Evolutionary conservation across 2,888 invertebrate species (phyloP).

Genomic region (Syrphus vitripennis): DNA sequence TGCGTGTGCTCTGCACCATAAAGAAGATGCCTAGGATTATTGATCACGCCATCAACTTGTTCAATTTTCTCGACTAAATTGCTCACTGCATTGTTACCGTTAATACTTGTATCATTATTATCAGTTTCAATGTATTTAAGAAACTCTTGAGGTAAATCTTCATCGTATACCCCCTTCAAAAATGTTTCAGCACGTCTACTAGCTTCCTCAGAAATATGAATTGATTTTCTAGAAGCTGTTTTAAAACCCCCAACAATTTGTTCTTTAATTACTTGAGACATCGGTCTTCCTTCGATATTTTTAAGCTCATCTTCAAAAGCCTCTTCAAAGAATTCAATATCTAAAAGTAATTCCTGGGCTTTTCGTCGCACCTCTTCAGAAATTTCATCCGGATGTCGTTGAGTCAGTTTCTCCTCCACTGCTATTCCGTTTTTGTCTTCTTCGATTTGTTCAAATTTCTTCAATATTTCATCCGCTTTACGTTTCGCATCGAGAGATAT

Average conservation of each 20-base stretch:
- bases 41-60: not conserved
- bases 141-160: slow-evolving; percentile 32
- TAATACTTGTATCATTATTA: not conserved
- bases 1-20: not conserved
- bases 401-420: not conserved
- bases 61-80: not conserved
- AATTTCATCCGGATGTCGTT: not conserved
- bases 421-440: slow-evolving; percentile 9
- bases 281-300: not conserved
- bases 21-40: not conserved
- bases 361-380: slow-evolving; percentile 19
- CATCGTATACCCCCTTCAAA: not conserved
- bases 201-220: slow-evolving; percentile 71
- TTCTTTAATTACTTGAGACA: not conserved
- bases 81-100: not conserved
- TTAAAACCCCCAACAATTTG: slow-evolving; percentile 60
- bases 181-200: slow-evolving; percentile 52
- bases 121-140: slow-evolving; percentile 38
- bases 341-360: slow-evolving; percentile 33
- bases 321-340: slow-evolving; percentile 52
- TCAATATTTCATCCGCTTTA: slow-evolving; percentile 26
- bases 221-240: slow-evolving; percentile 72
- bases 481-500: slow-evolving; percentile 61
- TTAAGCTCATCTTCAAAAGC: slow-evolving; percentile 55
- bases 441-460: slow-evolving; percentile 3